Conservation (phyloP, 2,888 invertebrate genomes). For the Rutpela maculata region DNA sequence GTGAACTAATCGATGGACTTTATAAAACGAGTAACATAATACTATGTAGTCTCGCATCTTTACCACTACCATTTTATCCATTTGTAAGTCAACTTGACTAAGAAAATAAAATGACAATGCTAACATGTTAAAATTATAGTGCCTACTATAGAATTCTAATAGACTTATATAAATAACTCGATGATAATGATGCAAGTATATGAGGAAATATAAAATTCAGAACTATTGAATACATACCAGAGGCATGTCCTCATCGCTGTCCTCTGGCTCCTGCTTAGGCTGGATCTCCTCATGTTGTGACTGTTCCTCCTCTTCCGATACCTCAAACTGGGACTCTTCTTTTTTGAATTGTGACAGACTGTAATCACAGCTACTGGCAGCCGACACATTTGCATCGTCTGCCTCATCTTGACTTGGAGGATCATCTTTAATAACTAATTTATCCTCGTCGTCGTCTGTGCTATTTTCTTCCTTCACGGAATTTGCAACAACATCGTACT, state of each 20-base stretch:
- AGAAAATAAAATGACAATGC: conserved; percentile 42
- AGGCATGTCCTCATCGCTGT: conserved; percentile 85
- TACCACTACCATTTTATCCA: too few relatives aligned
- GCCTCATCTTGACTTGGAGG: conserved; percentile 66
- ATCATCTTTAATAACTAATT: conserved; percentile 71
- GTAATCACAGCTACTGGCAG: conserved; percentile 84
- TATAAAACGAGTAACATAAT: too few relatives aligned
- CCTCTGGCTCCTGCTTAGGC: conserved; percentile 67
- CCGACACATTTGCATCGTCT: conserved; percentile 73
- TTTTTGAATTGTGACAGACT: conserved; percentile 81
- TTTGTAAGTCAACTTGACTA: too few relatives aligned
- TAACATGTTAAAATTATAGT: not conserved
- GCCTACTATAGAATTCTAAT: not conserved
- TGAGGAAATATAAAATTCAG: too few relatives aligned
- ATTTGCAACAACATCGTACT: conserved; percentile 47
- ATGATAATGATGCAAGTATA: too few relatives aligned
- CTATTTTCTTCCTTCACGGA: conserved; percentile 66
- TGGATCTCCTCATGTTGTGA: conserved; percentile 70
- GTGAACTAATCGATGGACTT: too few relatives aligned
- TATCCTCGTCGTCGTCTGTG: conserved; percentile 71
- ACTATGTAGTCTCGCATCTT: too few relatives aligned
- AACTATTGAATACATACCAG: conserved; percentile 77
- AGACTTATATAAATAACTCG: too few relatives aligned
- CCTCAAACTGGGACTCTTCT: conserved; percentile 73
- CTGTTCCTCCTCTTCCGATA: conserved; percentile 63